Percentiles rank a stretch among this genome's conserved stretches.
These are phyloP conservation scores for Entomyzon cyanotis DNA, from an alignment of 2,113 vertebrate species.

Conservation along the genomic window DNA sequence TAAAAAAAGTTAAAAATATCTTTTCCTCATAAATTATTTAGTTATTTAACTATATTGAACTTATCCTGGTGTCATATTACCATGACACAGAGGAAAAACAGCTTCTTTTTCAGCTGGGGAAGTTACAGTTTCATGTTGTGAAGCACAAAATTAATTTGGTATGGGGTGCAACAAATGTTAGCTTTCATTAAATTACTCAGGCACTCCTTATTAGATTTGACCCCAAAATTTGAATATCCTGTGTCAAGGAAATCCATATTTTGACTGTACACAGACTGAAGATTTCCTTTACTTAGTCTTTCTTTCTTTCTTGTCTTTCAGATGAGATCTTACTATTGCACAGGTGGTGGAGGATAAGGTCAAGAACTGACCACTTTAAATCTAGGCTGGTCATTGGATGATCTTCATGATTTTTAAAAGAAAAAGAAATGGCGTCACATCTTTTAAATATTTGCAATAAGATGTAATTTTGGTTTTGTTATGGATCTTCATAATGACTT, in stretches of 20 bases:
- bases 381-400: not conserved
- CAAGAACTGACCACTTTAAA: not conserved
- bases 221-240: not conserved
- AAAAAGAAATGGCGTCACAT: accelerated
- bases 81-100: accelerated
- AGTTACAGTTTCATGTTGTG: not conserved
- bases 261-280: not conserved
- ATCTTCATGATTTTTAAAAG: not conserved
- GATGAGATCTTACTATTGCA: not conserved
- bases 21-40: not conserved
- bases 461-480: not conserved
- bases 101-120: not conserved
- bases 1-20: not conserved
- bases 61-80: not conserved
- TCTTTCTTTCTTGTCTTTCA: not conserved
- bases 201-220: not conserved
- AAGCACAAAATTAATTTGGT: not conserved
- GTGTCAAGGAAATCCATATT: not conserved
- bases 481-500: not conserved
- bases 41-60: not conserved
- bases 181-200: not conserved
- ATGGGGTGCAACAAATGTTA: not conserved
- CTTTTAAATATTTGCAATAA: not conserved
- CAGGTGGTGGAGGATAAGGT: not conserved
- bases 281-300: not conserved